Conservation (phyloP, 2,797 vertebrate species). For the Gallinago nigripennis region DNA sequence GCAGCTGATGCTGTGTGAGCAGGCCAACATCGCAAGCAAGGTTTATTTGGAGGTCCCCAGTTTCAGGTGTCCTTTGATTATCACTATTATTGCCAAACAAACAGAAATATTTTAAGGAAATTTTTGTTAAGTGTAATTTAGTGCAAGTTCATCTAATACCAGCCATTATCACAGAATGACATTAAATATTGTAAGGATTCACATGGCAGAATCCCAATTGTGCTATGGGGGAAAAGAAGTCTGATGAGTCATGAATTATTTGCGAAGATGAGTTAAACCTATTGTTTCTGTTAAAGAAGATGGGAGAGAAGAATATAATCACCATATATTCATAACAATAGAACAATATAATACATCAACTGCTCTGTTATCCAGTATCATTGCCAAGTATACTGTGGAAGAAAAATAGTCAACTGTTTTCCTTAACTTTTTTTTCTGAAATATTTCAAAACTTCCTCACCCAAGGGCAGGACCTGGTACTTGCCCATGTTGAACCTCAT, state of each 20-base stretch:
- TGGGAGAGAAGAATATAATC: not conserved
- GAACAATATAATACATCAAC: not conserved
- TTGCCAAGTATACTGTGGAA: too few relatives aligned
- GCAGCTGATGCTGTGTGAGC: accelerated
- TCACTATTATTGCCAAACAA: not conserved
- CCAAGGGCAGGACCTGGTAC: too few relatives aligned
- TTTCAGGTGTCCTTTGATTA: too few relatives aligned
- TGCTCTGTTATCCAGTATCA: not conserved
- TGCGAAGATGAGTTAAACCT: not conserved
- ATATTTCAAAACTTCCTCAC: too few relatives aligned
- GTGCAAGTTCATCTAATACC: not conserved
- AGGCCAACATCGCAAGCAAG: accelerated
- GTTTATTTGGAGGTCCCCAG: not conserved
- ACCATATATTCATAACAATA: not conserved
- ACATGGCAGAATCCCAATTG: accelerated
- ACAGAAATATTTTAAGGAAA: not conserved
- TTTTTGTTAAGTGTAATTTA: not conserved
- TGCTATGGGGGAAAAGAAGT: not conserved
- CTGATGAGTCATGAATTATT: not conserved
- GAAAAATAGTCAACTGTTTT: not conserved
- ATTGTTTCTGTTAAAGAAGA: not conserved
- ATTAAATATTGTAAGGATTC: accelerated
- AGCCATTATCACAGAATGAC: not conserved
- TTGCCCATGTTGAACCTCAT: too few relatives aligned
- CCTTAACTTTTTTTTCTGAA: too few relatives aligned